Base-by-base conservation (phyloP, 92 coral and sea anemone species). In the Paragorgia papillata region DNA sequence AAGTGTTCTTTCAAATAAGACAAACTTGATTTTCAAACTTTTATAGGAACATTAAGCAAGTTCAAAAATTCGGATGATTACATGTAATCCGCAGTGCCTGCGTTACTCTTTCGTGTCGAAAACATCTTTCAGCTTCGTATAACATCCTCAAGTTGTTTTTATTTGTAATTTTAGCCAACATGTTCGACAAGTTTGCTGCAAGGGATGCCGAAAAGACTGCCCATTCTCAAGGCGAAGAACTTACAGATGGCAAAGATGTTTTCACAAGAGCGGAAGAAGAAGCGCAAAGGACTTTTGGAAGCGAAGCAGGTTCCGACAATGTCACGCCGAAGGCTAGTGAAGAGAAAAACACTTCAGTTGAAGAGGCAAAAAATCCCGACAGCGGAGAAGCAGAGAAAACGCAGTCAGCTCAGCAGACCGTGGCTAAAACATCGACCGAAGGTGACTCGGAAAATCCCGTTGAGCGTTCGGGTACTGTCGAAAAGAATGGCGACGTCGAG, bases 111-210 rank as follows among this genome's bases (percentile, higher is more conserved):
- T n/a, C n/a, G n/a, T n/a, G n/a, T n/a, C n/a, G n/a, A n/a, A n/a
- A n/a, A n/a, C n/a, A n/a, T n/a, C n/a, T n/a, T n/a, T n/a, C n/a
- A n/a, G n/a, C n/a, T n/a, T n/a, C n/a, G n/a, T n/a, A 13, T 19
- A 22, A 18, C 21, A 17, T 57, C 17, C 33, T 21, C 1, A 17
- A 33, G 57, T 22, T 25, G 10, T 10, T 37, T 37, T 37, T 37
- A 37, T 37, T 64, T 62, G 18, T 27, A 43, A 43, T 27, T 34
- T 32, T 82, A 95, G 99, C 97, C 30, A 91, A 95, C 59, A 91
- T 95, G 97, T 95, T 95, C 66, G 99, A 95, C 49, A 88, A 87
- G 41, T 84, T 95, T 34, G 99, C 95, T 1, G 80, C 84, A 10
- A 64, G 80, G 69, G 93, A 91, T 33, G 82, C 83, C 13, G 79